These are phyloP conservation scores for Meteorus colon DNA, from an alignment of 2,888 invertebrate genomes.

Conservation along the genomic window DNA sequence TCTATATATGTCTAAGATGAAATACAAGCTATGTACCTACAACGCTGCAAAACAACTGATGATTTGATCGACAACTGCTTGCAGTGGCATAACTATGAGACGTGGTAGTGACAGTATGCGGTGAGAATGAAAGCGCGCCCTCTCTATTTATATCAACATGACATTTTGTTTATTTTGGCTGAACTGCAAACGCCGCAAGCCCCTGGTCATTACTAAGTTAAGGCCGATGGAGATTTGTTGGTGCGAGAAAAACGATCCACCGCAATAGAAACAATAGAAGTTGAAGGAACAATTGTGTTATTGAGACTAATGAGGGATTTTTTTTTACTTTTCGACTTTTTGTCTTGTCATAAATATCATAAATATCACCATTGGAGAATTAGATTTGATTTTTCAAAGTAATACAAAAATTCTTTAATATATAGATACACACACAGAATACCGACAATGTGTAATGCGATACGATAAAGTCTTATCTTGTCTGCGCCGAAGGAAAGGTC, in stretches of 20 bases:
- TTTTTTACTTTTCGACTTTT: background rate
- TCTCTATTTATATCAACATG: slow-evolving; percentile 69
- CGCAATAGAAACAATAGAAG: background rate
- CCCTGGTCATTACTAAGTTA: slow-evolving; percentile 23
- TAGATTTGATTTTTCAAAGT: too few species aligned
- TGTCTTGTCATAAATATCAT: background rate
- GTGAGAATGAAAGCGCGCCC: slow-evolving; percentile 58
- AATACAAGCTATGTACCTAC: background rate
- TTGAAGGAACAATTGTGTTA: background rate
- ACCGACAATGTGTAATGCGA: slow-evolving; percentile 6
- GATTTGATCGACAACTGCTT: slow-evolving; percentile 3
- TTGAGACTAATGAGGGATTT: background rate
- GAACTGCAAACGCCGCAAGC: slow-evolving; percentile 50
- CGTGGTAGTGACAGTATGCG: slow-evolving; percentile 28
- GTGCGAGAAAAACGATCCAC: slow-evolving; percentile 5
- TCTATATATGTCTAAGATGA: background rate
- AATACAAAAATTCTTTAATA: too few species aligned
- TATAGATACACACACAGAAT: background rate
- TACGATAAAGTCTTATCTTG: slow-evolving; percentile 28
- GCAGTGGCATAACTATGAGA: background rate
- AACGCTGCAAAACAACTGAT: background rate
- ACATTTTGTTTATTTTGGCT: slow-evolving; percentile 72
- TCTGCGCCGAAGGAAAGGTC: slow-evolving; percentile 3
- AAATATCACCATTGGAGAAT: too few species aligned
- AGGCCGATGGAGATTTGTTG: slow-evolving; percentile 1